Evolutionary conservation across 2,113 vertebrate genomes (phyloP).

Genomic region (Gymnogyps californianus): DNA sequence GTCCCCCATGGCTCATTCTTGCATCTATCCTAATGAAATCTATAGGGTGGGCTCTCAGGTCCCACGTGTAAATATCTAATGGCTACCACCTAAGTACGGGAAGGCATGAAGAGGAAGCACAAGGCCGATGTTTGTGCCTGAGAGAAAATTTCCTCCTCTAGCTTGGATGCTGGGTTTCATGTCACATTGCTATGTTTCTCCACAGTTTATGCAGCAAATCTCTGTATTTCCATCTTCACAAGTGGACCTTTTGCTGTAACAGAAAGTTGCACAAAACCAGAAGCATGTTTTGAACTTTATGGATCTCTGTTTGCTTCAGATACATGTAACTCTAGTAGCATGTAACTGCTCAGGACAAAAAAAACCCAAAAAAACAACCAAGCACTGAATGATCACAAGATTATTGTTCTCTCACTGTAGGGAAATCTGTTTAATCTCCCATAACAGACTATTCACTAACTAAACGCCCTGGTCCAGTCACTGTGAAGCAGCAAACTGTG

Average conservation of each 20-base stretch:
- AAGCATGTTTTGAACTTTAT: background rate
- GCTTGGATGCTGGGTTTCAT: background rate
- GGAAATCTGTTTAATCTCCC: background rate
- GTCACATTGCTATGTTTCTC: background rate
- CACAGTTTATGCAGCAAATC: background rate
- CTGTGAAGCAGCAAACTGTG: background rate
- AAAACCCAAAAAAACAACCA: background rate
- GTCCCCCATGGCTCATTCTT: background rate
- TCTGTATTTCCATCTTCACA: background rate
- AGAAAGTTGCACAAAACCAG: background rate
- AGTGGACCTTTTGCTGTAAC: background rate
- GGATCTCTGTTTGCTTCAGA: background rate
- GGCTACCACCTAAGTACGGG: background rate
- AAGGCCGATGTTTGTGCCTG: background rate
- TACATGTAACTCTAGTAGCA: background rate
- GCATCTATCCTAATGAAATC: background rate
- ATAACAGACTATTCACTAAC: background rate
- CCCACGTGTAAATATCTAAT: background rate
- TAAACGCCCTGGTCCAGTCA: background rate
- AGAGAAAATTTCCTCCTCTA: background rate
- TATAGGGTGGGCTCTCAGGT: background rate
- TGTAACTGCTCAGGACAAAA: background rate
- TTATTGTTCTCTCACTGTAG: background rate
- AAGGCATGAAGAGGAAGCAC: background rate
- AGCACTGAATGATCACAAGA: background rate